A percentile compares a stretch with the other conserved stretches of the same genome.
Conservation (phyloP, 2,888 invertebrate genomes). For the Ceraclea dissimilis region DNA sequence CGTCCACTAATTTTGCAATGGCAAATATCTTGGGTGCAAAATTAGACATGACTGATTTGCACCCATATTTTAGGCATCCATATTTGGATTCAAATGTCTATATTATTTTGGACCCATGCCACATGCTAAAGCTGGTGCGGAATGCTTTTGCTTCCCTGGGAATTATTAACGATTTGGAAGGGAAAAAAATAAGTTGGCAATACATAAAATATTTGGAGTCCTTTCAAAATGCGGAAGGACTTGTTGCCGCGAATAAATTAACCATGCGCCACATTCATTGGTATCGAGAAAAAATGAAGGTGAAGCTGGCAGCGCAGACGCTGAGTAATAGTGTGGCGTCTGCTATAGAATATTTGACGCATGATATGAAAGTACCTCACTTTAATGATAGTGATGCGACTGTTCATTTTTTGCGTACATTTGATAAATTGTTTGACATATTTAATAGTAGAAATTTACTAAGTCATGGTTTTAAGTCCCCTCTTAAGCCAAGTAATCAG, state of each 20-base stretch:
- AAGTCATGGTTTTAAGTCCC: neutral
- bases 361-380: neutral
- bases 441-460: slow-evolving; percentile 2
- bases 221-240: neutral
- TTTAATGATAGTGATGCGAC: neutral
- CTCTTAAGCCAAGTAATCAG: neutral
- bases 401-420: neutral
- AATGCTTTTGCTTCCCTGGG: neutral
- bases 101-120: neutral
- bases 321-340: slow-evolving; percentile 3
- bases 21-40: slow-evolving; percentile 1
- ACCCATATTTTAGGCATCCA: neutral
- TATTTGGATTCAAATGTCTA: neutral
- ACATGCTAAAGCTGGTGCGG: neutral
- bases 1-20: neutral
- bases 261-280: neutral
- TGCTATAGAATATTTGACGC: neutral
- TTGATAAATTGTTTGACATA: neutral
- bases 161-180: neutral
- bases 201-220: neutral
- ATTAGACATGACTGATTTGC: neutral
- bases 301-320: neutral
- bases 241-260: neutral
- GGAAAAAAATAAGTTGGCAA: neutral
- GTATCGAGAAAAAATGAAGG: neutral